phyloP scores from a whole-genome alignment of 2,113 vertebrate genomes.

The Platanista minor region DNA sequence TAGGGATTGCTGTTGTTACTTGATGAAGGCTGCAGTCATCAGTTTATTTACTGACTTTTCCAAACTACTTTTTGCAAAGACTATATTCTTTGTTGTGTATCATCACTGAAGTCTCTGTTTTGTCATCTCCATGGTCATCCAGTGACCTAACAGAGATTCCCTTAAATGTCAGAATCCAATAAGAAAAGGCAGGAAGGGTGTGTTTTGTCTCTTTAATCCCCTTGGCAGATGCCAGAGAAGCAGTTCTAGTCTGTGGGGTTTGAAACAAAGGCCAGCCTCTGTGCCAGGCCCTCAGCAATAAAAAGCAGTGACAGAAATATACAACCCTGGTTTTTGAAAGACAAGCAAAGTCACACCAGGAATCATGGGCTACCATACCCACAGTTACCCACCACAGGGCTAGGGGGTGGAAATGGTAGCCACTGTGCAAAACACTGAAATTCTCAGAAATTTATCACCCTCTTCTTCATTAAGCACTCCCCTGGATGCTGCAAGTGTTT shows the following conservation, averaged over 20 bases:
- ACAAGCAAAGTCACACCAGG: neutral
- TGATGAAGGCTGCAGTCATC: neutral
- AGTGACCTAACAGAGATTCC: neutral
- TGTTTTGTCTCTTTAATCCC: neutral
- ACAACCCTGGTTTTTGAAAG: neutral
- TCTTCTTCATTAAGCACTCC: neutral
- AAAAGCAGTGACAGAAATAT: neutral
- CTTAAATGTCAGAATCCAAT: neutral
- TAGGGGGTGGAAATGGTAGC: neutral
- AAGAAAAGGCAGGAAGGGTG: neutral
- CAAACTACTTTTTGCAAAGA: neutral
- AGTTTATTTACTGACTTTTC: neutral
- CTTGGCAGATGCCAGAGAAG: neutral
- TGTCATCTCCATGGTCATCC: neutral
- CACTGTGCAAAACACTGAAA: neutral
- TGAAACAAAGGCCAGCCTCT: neutral
- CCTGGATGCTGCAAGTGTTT: neutral
- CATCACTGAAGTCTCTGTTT: neutral
- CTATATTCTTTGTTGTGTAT: neutral
- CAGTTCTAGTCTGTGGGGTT: neutral
- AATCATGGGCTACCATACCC: neutral
- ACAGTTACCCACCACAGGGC: neutral
- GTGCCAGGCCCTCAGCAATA: neutral
- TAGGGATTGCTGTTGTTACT: neutral
- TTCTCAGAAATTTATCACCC: neutral